phyloP scores from a whole-genome alignment of 2,113 vertebrate species.

The Salvelinus fontinalis region DNA sequence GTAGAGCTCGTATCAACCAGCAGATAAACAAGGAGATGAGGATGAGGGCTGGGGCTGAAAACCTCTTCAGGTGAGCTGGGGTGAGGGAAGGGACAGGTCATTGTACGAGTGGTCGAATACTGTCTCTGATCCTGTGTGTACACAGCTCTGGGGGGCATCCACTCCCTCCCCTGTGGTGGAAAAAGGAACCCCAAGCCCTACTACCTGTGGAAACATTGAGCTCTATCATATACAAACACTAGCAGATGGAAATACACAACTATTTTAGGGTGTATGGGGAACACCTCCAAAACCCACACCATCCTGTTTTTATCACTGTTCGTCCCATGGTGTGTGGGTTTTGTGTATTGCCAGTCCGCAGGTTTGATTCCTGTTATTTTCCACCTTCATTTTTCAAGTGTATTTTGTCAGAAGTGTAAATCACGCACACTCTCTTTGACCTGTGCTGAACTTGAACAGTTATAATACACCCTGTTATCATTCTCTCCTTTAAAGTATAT shows the following conservation, averaged over 20 bases:
- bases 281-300: constrained; percentile 3
- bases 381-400: no score
- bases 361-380: neutral
- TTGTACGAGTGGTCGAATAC: no score
- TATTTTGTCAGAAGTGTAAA: no score
- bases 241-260: no score
- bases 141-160: no score
- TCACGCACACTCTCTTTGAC: neutral
- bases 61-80: constrained; percentile 85
- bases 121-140: no score
- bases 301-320: constrained; percentile 40
- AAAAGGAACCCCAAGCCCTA: neutral
- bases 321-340: neutral
- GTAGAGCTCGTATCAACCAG: constrained; percentile 84
- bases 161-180: neutral
- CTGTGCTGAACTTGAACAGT: neutral
- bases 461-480: neutral
- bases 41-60: constrained; percentile 88
- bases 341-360: neutral
- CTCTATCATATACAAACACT: no score
- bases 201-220: no score
- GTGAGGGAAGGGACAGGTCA: no score
- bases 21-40: constrained; percentile 93
- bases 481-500: neutral
- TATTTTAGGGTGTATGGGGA: neutral